Percentiles rank a stretch among this genome's conserved stretches.
Evolutionary conservation across 2,888 invertebrate species (phyloP).

Genomic region (Caradrina clavipalpis): DNA sequence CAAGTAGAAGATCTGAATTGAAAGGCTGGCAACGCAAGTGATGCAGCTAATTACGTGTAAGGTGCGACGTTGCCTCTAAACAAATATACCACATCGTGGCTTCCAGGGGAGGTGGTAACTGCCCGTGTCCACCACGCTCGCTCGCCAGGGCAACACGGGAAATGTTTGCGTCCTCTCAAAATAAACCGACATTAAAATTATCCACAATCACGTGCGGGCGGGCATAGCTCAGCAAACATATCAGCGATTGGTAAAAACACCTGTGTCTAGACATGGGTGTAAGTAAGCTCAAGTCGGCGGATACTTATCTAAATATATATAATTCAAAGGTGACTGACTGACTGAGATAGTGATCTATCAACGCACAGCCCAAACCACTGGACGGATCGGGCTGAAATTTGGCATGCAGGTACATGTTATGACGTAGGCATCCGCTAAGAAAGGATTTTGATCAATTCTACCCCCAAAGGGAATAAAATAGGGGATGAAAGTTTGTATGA

Average conservation of each 20-base stretch:
- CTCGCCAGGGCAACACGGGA: constrained; percentile 49
- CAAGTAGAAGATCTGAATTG: not conserved
- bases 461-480: no score
- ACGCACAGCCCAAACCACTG: no score
- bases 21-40: not conserved
- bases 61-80: constrained; percentile 9
- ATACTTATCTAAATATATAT: no score
- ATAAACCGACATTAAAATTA: constrained; percentile 60
- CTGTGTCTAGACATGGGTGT: constrained; percentile 25
- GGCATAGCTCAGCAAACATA: constrained; percentile 15
- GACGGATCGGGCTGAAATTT: no score
- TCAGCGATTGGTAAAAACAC: constrained; percentile 8
- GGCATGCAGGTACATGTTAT: no score
- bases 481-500: no score
- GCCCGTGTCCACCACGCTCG: constrained; percentile 39
- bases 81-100: constrained; percentile 28
- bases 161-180: constrained; percentile 61
- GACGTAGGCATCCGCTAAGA: no score
- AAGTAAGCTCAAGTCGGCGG: not conserved
- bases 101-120: constrained; percentile 24
- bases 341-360: no score
- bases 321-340: no score
- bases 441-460: no score
- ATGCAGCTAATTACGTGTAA: not conserved
- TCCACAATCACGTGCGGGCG: constrained; percentile 29